Evolutionary conservation across 2,113 vertebrate species (phyloP), one percentile per base, ranked within the genome.

Genomic region (Ammodytes marinus): DNA sequence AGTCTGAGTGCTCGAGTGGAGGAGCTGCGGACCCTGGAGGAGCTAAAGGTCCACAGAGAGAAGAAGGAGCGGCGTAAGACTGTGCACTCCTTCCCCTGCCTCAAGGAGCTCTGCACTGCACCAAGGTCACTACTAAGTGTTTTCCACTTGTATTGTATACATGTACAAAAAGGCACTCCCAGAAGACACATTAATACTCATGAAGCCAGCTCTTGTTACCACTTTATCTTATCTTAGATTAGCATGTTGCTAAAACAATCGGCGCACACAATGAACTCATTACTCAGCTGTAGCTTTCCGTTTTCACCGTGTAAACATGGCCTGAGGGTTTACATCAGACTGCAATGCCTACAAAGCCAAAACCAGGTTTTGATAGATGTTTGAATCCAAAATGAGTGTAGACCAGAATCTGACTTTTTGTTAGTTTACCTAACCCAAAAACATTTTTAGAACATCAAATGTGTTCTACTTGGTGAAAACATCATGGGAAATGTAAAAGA

Each of bases 81-180:
- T 15, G 96, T 98, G 79, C 97, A 98, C 87, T 98, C 98, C 12
- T 99, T 99, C 88, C 98, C 98, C 85, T 99, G 98, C 91, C 95
- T 99, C 47, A 97, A 97, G 88, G 98, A 99, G 82, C 96, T 99
- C 27, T 98, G 96, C 92, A 96, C 96, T 3, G 96, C 96, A 3
- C 95, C 96, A 71, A 96, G 97, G 98, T 99, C 55, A 0, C 58
- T 4, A 1, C 64, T 57, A 17, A 8, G 55, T 47, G 2, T 13
- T 8, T 50, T 49, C 43, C 64, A 8, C 8, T 27, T n/a, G 9
- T 2, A 11, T n/a, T 27, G 10, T 17, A 42, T n/a, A 4, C n/a
- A 47, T 8, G 6, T 1, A 3, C 19, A 11, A 5, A 55, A 14
- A 12, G 40, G 12, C 55, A 12, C 49, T 11, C 27, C 27, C 27